phyloP scores from a whole-genome alignment of 2,113 vertebrate genomes.

The Epinephelus cyanopodus region DNA sequence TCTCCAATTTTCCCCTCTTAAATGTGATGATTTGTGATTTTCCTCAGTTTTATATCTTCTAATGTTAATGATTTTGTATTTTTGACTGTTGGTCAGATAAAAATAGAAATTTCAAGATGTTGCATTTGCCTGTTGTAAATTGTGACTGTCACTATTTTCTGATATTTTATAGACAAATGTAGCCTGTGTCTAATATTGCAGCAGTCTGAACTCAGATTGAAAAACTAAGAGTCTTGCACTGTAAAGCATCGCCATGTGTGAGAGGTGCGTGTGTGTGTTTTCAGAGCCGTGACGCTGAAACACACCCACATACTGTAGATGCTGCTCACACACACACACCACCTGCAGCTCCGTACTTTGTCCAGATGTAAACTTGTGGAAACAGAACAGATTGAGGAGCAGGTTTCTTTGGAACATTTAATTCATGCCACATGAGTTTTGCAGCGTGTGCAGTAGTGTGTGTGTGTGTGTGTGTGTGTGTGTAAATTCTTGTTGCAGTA shows the following conservation, averaged over 20 bases:
- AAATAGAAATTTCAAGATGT: too few relatives aligned
- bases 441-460: neutral
- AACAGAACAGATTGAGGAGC: neutral
- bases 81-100: neutral
- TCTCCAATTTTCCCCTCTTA: neutral
- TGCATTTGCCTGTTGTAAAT: too few relatives aligned
- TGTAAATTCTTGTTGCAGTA: neutral
- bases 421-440: neutral
- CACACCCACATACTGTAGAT: conserved; percentile 34
- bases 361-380: conserved; percentile 40
- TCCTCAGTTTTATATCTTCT: neutral
- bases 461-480: neutral
- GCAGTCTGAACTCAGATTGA: neutral
- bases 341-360: conserved; percentile 11
- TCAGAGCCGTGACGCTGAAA: conserved; percentile 14
- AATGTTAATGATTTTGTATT: neutral
- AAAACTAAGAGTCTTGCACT: neutral
- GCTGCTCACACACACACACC: conserved; percentile 20
- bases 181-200: neutral
- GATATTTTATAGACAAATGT: neutral
- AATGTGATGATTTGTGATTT: neutral
- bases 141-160: too few relatives aligned
- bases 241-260: neutral
- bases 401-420: neutral
- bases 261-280: neutral